Conservation (phyloP, 2,888 invertebrate genomes). For the Gandaritis pyraliata region DNA sequence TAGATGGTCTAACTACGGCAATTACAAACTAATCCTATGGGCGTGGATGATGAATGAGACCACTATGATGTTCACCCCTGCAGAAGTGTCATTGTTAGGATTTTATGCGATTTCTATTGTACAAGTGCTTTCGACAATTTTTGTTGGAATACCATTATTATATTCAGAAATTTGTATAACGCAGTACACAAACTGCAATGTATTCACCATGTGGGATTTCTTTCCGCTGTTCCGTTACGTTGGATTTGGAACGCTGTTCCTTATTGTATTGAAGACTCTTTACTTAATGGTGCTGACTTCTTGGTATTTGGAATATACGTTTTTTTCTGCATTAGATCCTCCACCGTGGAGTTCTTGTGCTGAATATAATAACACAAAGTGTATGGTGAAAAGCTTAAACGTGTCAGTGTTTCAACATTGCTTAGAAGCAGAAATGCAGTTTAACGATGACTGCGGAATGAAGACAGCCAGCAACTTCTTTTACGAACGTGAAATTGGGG, state of each 20-base stretch:
- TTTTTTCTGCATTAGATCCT: slow-evolving; percentile 62
- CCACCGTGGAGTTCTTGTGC: slow-evolving; percentile 74
- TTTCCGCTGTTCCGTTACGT: slow-evolving; percentile 68
- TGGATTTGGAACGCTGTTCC: slow-evolving; percentile 63
- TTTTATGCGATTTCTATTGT: slow-evolving; percentile 59
- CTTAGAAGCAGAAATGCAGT: slow-evolving; percentile 65
- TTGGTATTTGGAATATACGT: slow-evolving; percentile 71
- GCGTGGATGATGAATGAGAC: slow-evolving; percentile 74
- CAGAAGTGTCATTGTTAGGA: slow-evolving; percentile 64
- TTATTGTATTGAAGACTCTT: slow-evolving; percentile 61
- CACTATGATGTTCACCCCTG: slow-evolving; percentile 55
- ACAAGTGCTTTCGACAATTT: slow-evolving; percentile 57
- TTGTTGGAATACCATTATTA: slow-evolving; percentile 70
- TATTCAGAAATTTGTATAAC: slow-evolving; percentile 74
- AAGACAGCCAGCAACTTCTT: slow-evolving; percentile 71
- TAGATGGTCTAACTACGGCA: slow-evolving; percentile 64
- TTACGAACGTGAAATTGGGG: slow-evolving; percentile 68
- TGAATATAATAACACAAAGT: slow-evolving; percentile 58
- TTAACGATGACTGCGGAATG: slow-evolving; percentile 69
- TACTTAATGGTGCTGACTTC: slow-evolving; percentile 60
- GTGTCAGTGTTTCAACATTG: slow-evolving; percentile 73
- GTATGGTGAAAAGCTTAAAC: slow-evolving; percentile 74
- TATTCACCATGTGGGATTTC: slow-evolving; percentile 69
- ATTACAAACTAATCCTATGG: slow-evolving; percentile 66
- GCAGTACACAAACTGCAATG: slow-evolving; percentile 70